Evolutionary conservation across 1,140 invertebrate species (phyloP).

Genomic region (Heliconius eleuchia): DNA sequence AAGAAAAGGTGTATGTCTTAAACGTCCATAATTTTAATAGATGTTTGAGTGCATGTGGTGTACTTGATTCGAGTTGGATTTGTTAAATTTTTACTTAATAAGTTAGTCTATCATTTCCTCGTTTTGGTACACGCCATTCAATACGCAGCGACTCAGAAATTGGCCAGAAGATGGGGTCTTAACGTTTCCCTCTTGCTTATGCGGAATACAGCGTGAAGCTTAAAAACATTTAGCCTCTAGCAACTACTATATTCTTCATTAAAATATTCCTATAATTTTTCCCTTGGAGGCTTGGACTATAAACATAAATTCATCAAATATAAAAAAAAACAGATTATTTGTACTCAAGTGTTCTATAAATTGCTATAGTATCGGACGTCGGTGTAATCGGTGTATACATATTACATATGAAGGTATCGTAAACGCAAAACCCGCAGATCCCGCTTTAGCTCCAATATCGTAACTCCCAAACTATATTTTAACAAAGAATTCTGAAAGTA

Average conservation of each 20-base stretch:
- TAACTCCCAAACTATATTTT: conserved; percentile 14
- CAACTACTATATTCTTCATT: background rate
- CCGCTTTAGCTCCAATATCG: conserved; percentile 13
- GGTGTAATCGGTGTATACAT: background rate
- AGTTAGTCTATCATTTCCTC: too few species aligned
- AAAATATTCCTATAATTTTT: background rate
- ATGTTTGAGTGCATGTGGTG: too few species aligned
- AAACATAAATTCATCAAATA: background rate
- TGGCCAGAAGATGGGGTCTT: too few species aligned
- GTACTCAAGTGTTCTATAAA: background rate
- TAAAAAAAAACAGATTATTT: background rate
- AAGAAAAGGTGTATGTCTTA: too few species aligned
- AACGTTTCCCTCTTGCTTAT: too few species aligned
- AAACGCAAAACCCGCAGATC: conserved; percentile 7
- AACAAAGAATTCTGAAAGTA: conserved; percentile 9
- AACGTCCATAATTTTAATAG: too few species aligned
- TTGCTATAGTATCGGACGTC: background rate
- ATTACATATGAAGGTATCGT: background rate
- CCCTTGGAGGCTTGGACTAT: background rate
- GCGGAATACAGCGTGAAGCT: too few species aligned
- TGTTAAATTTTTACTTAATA: too few species aligned
- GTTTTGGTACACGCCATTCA: too few species aligned
- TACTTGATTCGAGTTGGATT: too few species aligned
- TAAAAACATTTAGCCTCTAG: too few species aligned
- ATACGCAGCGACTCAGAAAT: too few species aligned